phyloP scores from a whole-genome alignment of 2,888 invertebrate species.

The Plebejus melissa region DNA sequence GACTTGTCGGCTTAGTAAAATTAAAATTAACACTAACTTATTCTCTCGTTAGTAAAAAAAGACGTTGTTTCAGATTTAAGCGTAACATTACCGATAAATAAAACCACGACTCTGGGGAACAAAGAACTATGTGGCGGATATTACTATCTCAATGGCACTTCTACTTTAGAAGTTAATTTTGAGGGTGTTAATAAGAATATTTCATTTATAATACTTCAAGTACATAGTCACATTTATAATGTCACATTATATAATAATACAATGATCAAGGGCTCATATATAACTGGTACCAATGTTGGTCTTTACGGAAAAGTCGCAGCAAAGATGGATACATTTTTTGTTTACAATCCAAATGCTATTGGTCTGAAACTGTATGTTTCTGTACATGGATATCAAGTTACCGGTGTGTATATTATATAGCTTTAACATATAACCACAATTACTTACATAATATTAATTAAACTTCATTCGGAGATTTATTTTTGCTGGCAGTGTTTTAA shows the following conservation, averaged over 20 bases:
- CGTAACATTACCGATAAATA: constrained; percentile 54
- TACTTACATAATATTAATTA: no score
- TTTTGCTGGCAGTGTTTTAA: no score
- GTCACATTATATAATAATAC: constrained; percentile 73
- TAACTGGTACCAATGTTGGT: constrained; percentile 82
- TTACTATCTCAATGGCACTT: constrained; percentile 46
- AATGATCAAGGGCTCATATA: constrained; percentile 46
- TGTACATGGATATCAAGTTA: constrained; percentile 69
- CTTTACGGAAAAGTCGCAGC: constrained; percentile 56
- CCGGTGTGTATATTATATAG: constrained; percentile 46
- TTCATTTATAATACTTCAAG: constrained; percentile 81
- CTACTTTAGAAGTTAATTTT: constrained; percentile 59
- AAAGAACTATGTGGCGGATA: constrained; percentile 55
- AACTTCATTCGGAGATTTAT: no score
- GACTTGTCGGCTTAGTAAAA: neutral
- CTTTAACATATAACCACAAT: neutral
- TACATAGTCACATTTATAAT: constrained; percentile 79
- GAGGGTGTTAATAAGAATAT: constrained; percentile 61
- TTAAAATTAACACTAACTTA: neutral
- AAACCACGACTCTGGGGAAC: constrained; percentile 45
- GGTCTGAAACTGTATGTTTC: constrained; percentile 65
- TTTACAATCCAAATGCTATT: constrained; percentile 62
- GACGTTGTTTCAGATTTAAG: constrained; percentile 51
- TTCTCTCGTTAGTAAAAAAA: neutral
- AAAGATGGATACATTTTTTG: constrained; percentile 51